Evolutionary conservation across 2,797 vertebrate genomes (phyloP).

Genomic region (Gobionotothen gibberifrons): DNA sequence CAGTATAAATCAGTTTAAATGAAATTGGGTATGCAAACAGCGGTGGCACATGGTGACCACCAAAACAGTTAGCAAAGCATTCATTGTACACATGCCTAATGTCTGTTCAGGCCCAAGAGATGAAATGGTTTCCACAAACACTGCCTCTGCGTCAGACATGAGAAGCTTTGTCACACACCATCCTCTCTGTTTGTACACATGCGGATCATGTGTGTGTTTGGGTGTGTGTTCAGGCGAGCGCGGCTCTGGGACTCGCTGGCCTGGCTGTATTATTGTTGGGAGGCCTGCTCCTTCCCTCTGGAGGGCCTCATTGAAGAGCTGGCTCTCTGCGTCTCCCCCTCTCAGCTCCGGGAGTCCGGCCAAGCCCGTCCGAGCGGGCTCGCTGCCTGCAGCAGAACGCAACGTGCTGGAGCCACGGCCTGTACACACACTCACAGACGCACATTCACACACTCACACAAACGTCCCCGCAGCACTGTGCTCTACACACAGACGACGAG

Average conservation of each 20-base stretch:
- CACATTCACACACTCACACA: background rate
- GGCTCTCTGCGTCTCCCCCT: conserved; percentile 70
- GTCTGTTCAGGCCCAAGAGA: conserved; percentile 16
- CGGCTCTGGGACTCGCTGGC: conserved; percentile 59
- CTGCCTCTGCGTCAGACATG: conserved; percentile 14
- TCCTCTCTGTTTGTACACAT: conserved; percentile 27
- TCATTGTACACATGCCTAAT: conserved; percentile 34
- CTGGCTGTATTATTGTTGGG: conserved; percentile 85
- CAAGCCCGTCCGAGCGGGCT: conserved; percentile 72
- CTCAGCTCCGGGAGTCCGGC: conserved; percentile 81
- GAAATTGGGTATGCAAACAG: conserved; percentile 8
- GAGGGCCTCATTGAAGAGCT: conserved; percentile 84
- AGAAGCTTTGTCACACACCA: conserved; percentile 26
- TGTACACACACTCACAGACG: conserved; percentile 6
- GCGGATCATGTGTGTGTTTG: conserved; percentile 27
- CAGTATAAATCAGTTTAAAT: conserved; percentile 22
- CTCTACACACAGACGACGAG: conserved; percentile 70
- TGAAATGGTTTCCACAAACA: conserved; percentile 26
- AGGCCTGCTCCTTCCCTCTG: conserved; percentile 81
- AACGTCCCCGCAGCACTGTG: conserved; percentile 45
- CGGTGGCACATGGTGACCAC: conserved; percentile 11
- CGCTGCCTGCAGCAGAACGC: conserved; percentile 51
- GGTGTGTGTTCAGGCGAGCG: conserved; percentile 31
- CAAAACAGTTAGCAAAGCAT: conserved; percentile 32
- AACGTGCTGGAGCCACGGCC: conserved; percentile 58